phyloP scores from a whole-genome alignment of 2,888 invertebrate genomes.

The Ligdia adustata region DNA sequence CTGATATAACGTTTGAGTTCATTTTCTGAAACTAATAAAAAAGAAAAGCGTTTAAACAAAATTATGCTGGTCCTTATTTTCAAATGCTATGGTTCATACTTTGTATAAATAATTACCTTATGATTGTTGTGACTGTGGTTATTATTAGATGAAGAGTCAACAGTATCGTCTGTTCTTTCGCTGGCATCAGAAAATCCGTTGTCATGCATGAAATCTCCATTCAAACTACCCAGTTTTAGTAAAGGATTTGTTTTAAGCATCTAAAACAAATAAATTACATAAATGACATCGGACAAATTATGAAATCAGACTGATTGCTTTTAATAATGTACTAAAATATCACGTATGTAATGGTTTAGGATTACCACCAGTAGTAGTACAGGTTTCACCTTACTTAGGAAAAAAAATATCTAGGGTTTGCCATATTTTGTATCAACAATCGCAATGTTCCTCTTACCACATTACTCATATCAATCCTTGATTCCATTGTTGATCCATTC shows the following conservation, averaged over 20 bases:
- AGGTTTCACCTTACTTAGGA: too few species aligned
- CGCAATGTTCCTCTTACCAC: slow-evolving; percentile 61
- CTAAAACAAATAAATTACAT: slow-evolving; percentile 48
- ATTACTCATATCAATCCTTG: slow-evolving; percentile 72
- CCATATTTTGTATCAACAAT: too few species aligned
- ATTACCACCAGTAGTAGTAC: too few species aligned
- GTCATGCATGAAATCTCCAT: slow-evolving; percentile 59
- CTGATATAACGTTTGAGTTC: slow-evolving; percentile 68
- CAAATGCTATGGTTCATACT: neutral
- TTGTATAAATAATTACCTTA: slow-evolving; percentile 10
- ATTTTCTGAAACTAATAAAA: slow-evolving; percentile 71
- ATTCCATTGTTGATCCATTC: slow-evolving; percentile 65
- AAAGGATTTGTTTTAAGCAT: slow-evolving; percentile 75
- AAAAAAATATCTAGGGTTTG: too few species aligned
- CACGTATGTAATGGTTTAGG: too few species aligned
- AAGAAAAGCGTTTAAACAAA: neutral
- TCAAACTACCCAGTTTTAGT: slow-evolving; percentile 61
- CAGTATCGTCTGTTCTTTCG: slow-evolving; percentile 68
- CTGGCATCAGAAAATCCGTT: slow-evolving; percentile 68
- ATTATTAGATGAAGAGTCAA: slow-evolving; percentile 62
- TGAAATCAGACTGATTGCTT: too few species aligned
- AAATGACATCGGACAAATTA: too few species aligned
- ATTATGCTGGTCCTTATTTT: too few species aligned
- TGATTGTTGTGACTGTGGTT: slow-evolving; percentile 32
- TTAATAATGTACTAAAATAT: too few species aligned